Evolutionary conservation across 92 coral and sea anemone species (phyloP), one percentile per base, ranked within the genome.

Genomic region (Micromussa lordhowensis): DNA sequence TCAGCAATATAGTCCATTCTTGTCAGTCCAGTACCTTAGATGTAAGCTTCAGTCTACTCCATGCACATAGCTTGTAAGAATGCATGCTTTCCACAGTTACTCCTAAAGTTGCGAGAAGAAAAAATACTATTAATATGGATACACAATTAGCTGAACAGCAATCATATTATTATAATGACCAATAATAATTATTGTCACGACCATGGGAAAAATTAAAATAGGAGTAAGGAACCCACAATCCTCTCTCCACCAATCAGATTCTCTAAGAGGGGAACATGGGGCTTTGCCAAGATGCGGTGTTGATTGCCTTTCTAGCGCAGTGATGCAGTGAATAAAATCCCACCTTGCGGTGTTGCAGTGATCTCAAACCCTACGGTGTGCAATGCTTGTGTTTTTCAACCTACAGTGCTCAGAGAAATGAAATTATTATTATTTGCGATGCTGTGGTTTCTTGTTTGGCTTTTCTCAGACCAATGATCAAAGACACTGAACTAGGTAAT

Each of bases 41-140:
- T 16, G 58, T 78, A 57, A 94, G 58, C 89, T 90, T 90, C 16
- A 95, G 85, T 72, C 92, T 90, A 83, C 90, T 92, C 68, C 94
- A 82, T 51, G 75, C 84, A 71, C 95, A 95, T 68, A 94, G 84
- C 68, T 88, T 88, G 59, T 90, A 94, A 8, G 93, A 88, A 15
- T 92, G 59, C 64, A 55, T 38, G 21, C 92, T 94, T 32, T 88
- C 79, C 3, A 88, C 40, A 54, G 80, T 59, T 66, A 94, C 85
- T 79, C 96, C 98, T 95, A 82, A 26, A 40, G 4, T 53, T 17
- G 53, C 0, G 26, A 71, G 9, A 26, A 12, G 59, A 36, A 79
- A 68, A 71, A 48, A 28, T 44, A 8, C 51, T 44, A 40, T 40
- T 40, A 44, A 44, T 44, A 15, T 3, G 17, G 59, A 32, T 26